Conservation (phyloP, 2,797 vertebrate genomes). For the Chrysocyon brachyurus region DNA sequence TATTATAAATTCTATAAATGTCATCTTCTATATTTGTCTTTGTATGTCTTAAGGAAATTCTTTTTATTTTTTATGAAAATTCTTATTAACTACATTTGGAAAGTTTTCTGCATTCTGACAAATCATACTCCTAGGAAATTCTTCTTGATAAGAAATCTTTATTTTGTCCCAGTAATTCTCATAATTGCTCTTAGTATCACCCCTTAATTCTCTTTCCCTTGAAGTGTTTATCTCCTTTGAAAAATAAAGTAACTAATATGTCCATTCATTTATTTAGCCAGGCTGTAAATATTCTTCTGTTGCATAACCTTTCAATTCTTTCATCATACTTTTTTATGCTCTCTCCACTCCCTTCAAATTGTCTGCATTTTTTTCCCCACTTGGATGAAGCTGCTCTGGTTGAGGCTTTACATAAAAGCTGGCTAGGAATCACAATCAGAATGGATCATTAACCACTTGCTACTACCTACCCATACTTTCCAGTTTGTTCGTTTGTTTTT, state of each 20-base stretch:
- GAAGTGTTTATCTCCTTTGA: constrained; percentile 20
- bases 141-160: constrained; percentile 65
- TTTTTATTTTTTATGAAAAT: neutral
- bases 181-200: constrained; percentile 44
- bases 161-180: constrained; percentile 54
- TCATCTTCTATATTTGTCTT: neutral
- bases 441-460: neutral
- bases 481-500: neutral
- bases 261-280: constrained; percentile 50
- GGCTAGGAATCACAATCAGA: neutral
- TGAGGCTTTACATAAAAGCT: constrained; percentile 14
- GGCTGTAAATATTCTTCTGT: constrained; percentile 38
- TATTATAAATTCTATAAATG: neutral
- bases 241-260: constrained; percentile 35
- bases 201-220: neutral
- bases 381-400: neutral
- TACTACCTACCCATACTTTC: neutral
- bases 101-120: constrained; percentile 49
- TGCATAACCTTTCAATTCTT: constrained; percentile 57
- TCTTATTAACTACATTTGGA: constrained; percentile 24
- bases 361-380: neutral
- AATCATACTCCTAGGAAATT: constrained; percentile 60
- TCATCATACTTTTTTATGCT: constrained; percentile 10
- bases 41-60: neutral
- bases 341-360: constrained; percentile 65